These are phyloP conservation scores for Pelecanus crispus DNA, from an alignment of 2,113 vertebrate genomes.

Conservation along the genomic window DNA sequence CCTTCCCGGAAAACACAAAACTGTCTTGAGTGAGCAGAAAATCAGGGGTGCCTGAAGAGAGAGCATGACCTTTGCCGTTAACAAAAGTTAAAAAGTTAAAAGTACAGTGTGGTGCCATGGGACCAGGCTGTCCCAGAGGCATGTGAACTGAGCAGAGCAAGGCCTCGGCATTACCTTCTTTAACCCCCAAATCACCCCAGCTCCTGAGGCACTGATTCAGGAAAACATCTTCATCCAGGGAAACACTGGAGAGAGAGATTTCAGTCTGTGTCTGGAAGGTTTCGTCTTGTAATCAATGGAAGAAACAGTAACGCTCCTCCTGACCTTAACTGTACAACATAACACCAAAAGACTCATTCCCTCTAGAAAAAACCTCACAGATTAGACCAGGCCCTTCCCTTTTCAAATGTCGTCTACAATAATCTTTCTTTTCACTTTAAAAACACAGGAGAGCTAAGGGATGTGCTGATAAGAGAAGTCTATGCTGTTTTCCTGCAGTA, in stretches of 20 bases:
- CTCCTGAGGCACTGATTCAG: neutral
- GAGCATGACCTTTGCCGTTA: constrained; percentile 3
- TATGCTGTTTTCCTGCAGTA: neutral
- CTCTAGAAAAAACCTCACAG: neutral
- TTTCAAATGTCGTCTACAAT: neutral
- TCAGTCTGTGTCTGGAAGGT: neutral
- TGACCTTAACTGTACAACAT: neutral
- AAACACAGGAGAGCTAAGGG: neutral
- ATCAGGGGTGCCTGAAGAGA: neutral
- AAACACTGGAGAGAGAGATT: neutral
- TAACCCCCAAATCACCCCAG: neutral
- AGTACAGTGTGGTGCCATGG: neutral
- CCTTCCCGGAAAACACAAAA: neutral
- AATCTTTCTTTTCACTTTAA: neutral
- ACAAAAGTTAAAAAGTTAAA: too few relatives aligned
- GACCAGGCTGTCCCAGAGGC: neutral
- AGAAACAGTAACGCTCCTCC: neutral
- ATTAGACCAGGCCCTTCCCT: neutral
- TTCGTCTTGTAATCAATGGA: neutral
- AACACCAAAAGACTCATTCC: neutral
- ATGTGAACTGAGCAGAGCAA: neutral
- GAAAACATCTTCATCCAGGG: neutral
- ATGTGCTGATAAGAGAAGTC: neutral
- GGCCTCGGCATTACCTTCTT: neutral
- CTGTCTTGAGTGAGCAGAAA: neutral